Conservation (phyloP, 2,113 vertebrate genomes). For the Scalopus aquaticus region DNA sequence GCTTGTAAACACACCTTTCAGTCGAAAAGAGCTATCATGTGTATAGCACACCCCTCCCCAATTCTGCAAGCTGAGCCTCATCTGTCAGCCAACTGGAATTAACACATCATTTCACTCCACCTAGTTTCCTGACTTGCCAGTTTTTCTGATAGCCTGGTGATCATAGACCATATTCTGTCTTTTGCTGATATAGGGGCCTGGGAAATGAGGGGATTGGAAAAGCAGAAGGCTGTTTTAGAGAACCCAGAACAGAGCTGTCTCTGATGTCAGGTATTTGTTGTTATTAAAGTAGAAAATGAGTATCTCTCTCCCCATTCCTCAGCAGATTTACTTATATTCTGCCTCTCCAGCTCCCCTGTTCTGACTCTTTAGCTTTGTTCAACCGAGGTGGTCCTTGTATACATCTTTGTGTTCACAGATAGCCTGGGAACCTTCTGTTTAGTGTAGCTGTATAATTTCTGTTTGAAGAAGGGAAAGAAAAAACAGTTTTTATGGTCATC, state of each 20-base stretch:
- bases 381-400: background rate
- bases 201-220: slow-evolving; percentile 25
- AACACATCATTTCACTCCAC: slow-evolving; percentile 54
- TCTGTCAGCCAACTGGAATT: slow-evolving; percentile 56
- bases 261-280: slow-evolving; percentile 45
- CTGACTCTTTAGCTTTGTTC: background rate
- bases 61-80: background rate
- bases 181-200: slow-evolving; percentile 46
- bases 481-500: background rate
- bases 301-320: background rate
- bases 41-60: background rate
- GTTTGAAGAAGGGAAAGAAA: background rate
- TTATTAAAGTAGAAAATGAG: background rate
- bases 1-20: slow-evolving; percentile 59
- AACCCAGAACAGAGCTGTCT: background rate
- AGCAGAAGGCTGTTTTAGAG: background rate
- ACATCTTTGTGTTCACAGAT: background rate
- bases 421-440: background rate
- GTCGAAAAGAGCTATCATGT: slow-evolving; percentile 35
- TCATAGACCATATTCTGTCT: slow-evolving; percentile 9
- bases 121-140: slow-evolving; percentile 62
- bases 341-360: background rate
- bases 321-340: background rate
- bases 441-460: background rate
- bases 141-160: slow-evolving; percentile 41